Base-by-base conservation (phyloP, 2,113 vertebrate genomes). In the Halcyon senegalensis region DNA sequence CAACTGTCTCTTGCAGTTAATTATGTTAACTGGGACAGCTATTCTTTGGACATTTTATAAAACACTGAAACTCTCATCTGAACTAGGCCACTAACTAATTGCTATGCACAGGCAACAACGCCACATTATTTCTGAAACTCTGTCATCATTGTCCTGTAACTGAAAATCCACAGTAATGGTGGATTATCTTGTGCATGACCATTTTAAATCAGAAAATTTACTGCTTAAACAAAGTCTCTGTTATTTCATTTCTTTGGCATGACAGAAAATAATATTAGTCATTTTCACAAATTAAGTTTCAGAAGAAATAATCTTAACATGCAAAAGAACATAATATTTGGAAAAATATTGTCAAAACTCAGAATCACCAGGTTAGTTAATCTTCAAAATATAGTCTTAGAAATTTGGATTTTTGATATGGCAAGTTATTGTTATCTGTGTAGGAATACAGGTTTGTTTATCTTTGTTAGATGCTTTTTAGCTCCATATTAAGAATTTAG, bases 61-160 rank as follows among this genome's bases (percentile, higher is more conserved):
- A 89, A 72, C 94, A 91, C 84, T 84, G 94, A 91, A 89, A 91
- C 91, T 64, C 64, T 84, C 69, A 60, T 94, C 95, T 68, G 95
- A 97, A 96, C 73, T 96, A 96, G 96, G 96, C 74, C 95, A 97
- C 91, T 88, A 94, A 91, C 87, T 97, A 96, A 97, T 96, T 97
- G 96, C 87, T 97, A 94, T 95, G 84, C 91, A 82, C 24, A 68
- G 58, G 84, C 81, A 95, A 97, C 95, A 97, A 96, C 69, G 0
- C 89, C 53, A 89, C 95, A 96, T 96, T 97, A 95, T 96, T 89
- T 93, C 89, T 95, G 80, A 94, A 78, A 84, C 70, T 35, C 79
- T 72, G 81, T 95, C 87, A 95, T 91, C 79, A 75, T 60, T 89
- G 66, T 73, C 48, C 74, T 73, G 73, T 70, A 82, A 91, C 39